A percentile compares a stretch with the other conserved stretches of the same genome.
These are phyloP conservation scores for Calliopum simillimum DNA, from an alignment of 2,888 invertebrate genomes.

Conservation along the genomic window DNA sequence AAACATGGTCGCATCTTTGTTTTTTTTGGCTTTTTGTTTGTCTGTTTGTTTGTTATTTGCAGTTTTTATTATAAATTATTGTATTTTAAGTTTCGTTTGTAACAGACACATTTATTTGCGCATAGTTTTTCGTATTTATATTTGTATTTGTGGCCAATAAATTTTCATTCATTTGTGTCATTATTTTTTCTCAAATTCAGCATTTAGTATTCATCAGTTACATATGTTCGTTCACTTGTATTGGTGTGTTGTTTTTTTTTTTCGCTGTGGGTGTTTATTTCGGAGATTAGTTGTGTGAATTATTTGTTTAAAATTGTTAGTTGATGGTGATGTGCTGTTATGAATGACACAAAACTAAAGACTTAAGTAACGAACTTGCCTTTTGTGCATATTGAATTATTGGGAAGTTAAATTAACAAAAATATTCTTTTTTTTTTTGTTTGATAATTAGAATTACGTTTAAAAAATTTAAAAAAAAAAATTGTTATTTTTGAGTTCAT, in stretches of 20 bases:
- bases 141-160: background rate
- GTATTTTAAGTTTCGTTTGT: background rate
- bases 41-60: background rate
- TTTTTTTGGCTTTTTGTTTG: background rate
- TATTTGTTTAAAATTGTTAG: conserved; percentile 2
- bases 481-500: no score
- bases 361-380: conserved; percentile 16
- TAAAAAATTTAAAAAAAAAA: no score
- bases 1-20: conserved; percentile 37
- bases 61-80: background rate
- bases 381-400: no score
- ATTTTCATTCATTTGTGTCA: conserved; percentile 20
- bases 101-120: background rate
- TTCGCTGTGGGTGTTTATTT: background rate
- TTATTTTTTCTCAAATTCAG: background rate
- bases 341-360: background rate
- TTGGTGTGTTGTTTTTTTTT: background rate
- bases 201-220: background rate
- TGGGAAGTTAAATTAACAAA: no score
- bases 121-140: background rate
- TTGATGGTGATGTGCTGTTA: background rate
- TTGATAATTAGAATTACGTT: no score
- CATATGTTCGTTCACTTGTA: background rate
- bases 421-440: no score
- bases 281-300: background rate